Evolutionary conservation across 1,140 invertebrate genomes (phyloP).

Genomic region (Matsumurasca onukii): DNA sequence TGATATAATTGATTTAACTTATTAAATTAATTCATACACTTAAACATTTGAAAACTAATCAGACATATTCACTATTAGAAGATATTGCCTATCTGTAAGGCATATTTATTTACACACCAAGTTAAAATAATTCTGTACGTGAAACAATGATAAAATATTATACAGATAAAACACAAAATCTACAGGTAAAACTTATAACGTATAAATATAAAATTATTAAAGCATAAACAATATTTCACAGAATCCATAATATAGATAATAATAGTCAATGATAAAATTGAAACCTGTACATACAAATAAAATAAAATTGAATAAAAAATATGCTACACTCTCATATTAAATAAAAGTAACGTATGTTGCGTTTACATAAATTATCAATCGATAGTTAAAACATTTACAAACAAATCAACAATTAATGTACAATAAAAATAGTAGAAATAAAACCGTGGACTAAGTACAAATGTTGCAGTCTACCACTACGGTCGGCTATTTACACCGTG

Average conservation of each 20-base stretch:
- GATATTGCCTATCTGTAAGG: no score
- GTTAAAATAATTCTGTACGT: no score
- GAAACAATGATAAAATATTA: slow-evolving; percentile 20
- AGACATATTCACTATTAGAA: no score
- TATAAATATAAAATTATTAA: slow-evolving; percentile 21
- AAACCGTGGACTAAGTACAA: background rate
- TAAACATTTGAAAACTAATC: no score
- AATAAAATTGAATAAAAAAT: background rate
- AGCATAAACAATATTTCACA: slow-evolving; percentile 1
- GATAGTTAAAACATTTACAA: background rate
- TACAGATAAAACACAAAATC: background rate
- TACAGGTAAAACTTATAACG: slow-evolving; percentile 7
- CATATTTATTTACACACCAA: no score
- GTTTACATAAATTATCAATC: background rate
- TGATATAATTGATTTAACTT: no score
- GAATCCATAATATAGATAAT: background rate
- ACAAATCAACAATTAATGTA: background rate
- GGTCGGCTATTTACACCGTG: background rate
- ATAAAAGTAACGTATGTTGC: background rate
- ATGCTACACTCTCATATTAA: background rate
- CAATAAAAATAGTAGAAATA: background rate
- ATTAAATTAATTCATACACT: no score
- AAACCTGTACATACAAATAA: background rate
- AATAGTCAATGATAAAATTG: background rate
- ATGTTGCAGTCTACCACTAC: background rate